A percentile compares a stretch with the other conserved stretches of the same genome.
These are phyloP conservation scores for Meriones psammophilus DNA, from an alignment of 2,797 vertebrate species.

Conservation along the genomic window DNA sequence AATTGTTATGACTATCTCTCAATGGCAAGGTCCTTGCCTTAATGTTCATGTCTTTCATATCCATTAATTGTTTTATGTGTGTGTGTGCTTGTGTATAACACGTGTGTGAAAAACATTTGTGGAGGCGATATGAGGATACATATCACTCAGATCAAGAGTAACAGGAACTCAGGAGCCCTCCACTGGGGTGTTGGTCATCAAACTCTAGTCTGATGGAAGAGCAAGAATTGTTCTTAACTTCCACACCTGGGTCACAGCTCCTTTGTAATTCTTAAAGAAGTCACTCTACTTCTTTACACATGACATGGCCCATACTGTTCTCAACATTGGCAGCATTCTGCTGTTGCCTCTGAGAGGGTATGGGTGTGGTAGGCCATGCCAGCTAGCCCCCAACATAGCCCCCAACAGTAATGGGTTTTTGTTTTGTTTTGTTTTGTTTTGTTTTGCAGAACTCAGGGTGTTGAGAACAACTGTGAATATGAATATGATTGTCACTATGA, in stretches of 20 bases:
- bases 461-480: neutral
- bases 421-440: too few species aligned
- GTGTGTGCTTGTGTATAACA: neutral
- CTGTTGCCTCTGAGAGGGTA: neutral
- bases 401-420: too few species aligned
- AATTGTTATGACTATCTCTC: neutral
- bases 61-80: too few species aligned
- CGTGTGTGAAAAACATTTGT: neutral
- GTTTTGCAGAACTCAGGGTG: neutral
- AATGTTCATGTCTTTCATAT: neutral
- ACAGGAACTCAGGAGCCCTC: neutral
- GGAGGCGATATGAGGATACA: neutral
- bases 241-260: neutral
- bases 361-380: too few species aligned
- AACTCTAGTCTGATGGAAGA: neutral
- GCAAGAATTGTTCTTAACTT: neutral
- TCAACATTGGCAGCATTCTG: neutral
- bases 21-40: neutral
- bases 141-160: neutral
- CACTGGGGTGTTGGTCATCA: neutral
- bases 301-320: neutral
- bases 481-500: neutral
- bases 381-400: too few species aligned
- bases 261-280: neutral
- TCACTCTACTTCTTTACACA: neutral